Percentiles rank a stretch among this genome's conserved stretches.
phyloP scores from a whole-genome alignment of 2,113 vertebrate genomes.

The Irena cyanogastra region DNA sequence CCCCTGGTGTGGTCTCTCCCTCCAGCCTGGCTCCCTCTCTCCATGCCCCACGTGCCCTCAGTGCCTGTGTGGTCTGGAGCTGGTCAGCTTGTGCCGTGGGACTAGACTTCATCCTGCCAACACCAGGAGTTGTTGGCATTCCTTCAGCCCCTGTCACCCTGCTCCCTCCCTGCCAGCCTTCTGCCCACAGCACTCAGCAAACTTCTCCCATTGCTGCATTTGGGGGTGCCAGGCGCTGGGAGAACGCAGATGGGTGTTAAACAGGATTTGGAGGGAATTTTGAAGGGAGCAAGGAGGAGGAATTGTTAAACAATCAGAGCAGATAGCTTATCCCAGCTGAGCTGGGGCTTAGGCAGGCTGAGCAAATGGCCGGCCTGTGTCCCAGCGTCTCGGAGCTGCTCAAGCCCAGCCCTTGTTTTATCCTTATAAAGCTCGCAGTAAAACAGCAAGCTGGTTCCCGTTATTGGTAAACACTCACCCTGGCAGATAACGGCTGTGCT shows the following conservation, averaged over 20 bases:
- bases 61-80: slow-evolving; percentile 1
- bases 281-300: slow-evolving; percentile 56
- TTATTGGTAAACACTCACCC: slow-evolving; percentile 84
- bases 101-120: background rate
- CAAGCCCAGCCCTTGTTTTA: slow-evolving; percentile 78
- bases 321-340: slow-evolving; percentile 75
- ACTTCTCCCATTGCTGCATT: background rate
- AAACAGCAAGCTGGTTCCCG: slow-evolving; percentile 83
- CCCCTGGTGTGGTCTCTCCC: background rate
- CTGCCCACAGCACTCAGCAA: background rate
- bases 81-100: background rate
- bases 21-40: background rate
- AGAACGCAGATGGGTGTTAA: slow-evolving; percentile 37
- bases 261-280: slow-evolving; percentile 66
- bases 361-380: slow-evolving; percentile 75
- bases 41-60: rapidly evolving
- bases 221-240: slow-evolving; percentile 7
- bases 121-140: background rate
- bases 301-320: slow-evolving; percentile 72
- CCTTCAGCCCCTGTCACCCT: background rate
- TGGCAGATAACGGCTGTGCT: slow-evolving; percentile 81
- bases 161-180: background rate
- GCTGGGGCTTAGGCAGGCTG: slow-evolving; percentile 71
- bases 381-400: slow-evolving; percentile 68
- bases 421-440: slow-evolving; percentile 84